Evolutionary conservation across 2,797 vertebrate genomes (phyloP).

Genomic region (Astyanax mexicanus): DNA sequence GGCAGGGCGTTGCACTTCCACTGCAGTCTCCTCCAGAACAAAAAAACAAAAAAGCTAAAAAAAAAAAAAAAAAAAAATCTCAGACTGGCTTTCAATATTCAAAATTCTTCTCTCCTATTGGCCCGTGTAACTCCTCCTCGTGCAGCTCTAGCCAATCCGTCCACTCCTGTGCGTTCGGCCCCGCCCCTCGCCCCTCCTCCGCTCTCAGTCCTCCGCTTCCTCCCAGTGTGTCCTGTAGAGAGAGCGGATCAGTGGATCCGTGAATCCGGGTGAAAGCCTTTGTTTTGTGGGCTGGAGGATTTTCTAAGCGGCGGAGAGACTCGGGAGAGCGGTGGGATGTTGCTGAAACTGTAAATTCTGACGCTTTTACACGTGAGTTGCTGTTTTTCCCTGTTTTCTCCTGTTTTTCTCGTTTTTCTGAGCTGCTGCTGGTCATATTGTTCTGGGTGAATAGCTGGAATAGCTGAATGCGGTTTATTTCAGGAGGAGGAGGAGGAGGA

Average conservation of each 20-base stretch:
- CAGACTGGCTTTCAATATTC: slow-evolving; percentile 39
- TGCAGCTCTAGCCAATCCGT: slow-evolving; percentile 13
- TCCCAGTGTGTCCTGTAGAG: slow-evolving; percentile 33
- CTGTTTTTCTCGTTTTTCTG: not conserved
- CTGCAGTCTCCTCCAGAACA: not conserved
- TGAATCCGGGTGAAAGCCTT: not conserved
- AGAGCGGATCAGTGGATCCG: slow-evolving; percentile 28
- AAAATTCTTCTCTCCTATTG: slow-evolving; percentile 1
- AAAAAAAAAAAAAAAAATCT: not conserved
- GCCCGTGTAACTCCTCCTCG: slow-evolving; percentile 14
- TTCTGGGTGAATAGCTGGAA: not conserved
- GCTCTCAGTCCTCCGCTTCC: slow-evolving; percentile 45
- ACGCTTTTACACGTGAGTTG: slow-evolving; percentile 45
- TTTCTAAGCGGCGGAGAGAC: slow-evolving; percentile 28
- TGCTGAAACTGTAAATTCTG: slow-evolving; percentile 28
- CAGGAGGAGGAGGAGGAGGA: too few relatives aligned
- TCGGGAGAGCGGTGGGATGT: slow-evolving; percentile 9
- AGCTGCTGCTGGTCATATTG: slow-evolving; percentile 23
- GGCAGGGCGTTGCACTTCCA: slow-evolving; percentile 14
- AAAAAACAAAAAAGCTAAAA: too few relatives aligned
- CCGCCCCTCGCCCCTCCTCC: slow-evolving; percentile 26
- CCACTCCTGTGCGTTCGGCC: not conserved
- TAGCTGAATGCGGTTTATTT: slow-evolving; percentile 7
- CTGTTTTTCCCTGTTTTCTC: too few relatives aligned
- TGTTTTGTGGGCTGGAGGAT: slow-evolving; percentile 18